Percentiles rank a stretch among this genome's conserved stretches.
Evolutionary conservation across 1,140 invertebrate species (phyloP).

Genomic region (Drosophila ananassae): DNA sequence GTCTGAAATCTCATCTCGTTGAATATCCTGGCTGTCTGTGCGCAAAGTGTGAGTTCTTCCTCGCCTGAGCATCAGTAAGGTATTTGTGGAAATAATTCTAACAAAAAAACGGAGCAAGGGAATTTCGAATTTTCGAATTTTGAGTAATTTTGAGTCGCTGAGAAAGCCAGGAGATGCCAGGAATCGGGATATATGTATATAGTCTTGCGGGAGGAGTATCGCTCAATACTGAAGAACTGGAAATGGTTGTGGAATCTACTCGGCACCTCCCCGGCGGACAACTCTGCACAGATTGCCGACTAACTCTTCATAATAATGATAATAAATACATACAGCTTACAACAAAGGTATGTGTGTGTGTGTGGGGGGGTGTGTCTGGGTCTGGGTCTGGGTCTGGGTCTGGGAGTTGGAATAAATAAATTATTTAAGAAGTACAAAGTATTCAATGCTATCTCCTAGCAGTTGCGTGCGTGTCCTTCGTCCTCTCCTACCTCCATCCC

Average conservation of each 20-base stretch:
- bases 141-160: neutral
- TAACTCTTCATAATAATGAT: constrained; percentile 49
- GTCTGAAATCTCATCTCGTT: constrained; percentile 30
- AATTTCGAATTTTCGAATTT: constrained; percentile 14
- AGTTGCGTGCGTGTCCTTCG: constrained; percentile 18
- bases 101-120: neutral
- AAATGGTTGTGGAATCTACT: neutral
- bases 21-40: constrained; percentile 41
- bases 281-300: constrained; percentile 52
- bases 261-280: constrained; percentile 11
- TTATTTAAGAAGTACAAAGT: constrained; percentile 55
- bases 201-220: neutral
- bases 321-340: constrained; percentile 74
- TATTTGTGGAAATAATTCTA: too few relatives aligned
- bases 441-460: constrained; percentile 37
- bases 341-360: constrained; percentile 50
- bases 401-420: constrained; percentile 58
- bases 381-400: constrained; percentile 8
- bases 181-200: neutral
- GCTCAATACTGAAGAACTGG: neutral
- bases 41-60: constrained; percentile 45
- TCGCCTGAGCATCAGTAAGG: constrained; percentile 50
- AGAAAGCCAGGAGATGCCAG: neutral
- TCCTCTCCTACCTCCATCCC: neutral
- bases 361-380: constrained; percentile 15